Evolutionary conservation across 2,888 invertebrate species (phyloP).

Genomic region (Vannuccia rotundouncinata): DNA sequence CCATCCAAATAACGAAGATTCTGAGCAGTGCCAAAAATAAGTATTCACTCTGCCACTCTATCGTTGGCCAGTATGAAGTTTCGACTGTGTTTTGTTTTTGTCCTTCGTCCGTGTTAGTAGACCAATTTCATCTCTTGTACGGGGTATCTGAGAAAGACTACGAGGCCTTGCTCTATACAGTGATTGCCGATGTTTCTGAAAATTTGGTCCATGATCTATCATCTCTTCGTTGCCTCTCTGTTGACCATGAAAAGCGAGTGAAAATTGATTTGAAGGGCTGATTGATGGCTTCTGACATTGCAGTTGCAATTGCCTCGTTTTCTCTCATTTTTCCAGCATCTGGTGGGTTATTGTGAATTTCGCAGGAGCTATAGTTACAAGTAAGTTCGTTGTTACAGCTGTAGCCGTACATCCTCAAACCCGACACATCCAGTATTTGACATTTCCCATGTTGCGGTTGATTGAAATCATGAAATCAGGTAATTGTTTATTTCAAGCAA

Average conservation of each 20-base stretch:
- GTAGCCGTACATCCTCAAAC: slow-evolving; percentile 12
- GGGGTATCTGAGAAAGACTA: slow-evolving; percentile 12
- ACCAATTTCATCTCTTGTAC: slow-evolving; percentile 15
- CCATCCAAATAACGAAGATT: neutral
- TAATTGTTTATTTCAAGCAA: slow-evolving; percentile 23
- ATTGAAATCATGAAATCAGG: neutral
- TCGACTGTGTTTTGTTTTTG: neutral
- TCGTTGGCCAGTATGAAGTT: slow-evolving; percentile 1
- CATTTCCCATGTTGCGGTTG: slow-evolving; percentile 21
- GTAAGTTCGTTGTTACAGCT: slow-evolving; percentile 20
- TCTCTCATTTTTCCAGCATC: slow-evolving; percentile 14
- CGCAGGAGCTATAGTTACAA: slow-evolving; percentile 8
- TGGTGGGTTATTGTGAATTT: slow-evolving; percentile 20
- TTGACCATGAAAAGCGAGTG: slow-evolving; percentile 20
- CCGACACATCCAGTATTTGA: slow-evolving; percentile 23
- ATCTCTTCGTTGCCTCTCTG: slow-evolving; percentile 12
- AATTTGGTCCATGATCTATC: neutral
- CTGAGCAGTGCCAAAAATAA: slow-evolving; percentile 15
- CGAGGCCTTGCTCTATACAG: slow-evolving; percentile 12
- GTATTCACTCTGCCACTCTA: neutral
- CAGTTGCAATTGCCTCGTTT: neutral
- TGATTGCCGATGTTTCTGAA: slow-evolving; percentile 21
- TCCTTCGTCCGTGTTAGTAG: neutral
- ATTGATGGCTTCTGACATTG: slow-evolving; percentile 13
- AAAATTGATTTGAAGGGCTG: slow-evolving; percentile 22